phyloP scores from a whole-genome alignment of 2,797 vertebrate genomes.

The Yasuhikotakia modesta region DNA sequence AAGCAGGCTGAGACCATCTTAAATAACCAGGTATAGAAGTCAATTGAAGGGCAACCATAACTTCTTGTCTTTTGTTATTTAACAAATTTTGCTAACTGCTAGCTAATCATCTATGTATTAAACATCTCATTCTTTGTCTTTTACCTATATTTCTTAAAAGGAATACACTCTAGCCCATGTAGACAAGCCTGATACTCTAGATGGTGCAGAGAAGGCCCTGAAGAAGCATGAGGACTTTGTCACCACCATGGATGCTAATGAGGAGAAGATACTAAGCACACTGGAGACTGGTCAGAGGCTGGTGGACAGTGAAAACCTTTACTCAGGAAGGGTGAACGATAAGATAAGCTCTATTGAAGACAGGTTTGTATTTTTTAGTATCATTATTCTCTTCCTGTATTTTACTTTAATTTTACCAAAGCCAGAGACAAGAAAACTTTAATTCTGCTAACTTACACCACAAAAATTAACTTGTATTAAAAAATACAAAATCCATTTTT shows the following conservation, averaged over 20 bases:
- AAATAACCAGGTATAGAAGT: slow-evolving; percentile 87
- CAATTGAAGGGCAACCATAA: background rate
- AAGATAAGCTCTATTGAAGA: slow-evolving; percentile 84
- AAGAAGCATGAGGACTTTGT: slow-evolving; percentile 91
- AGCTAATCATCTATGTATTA: background rate
- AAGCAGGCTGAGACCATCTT: slow-evolving; percentile 90
- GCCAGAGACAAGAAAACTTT: no score
- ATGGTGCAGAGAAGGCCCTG: slow-evolving; percentile 84
- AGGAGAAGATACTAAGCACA: slow-evolving; percentile 84
- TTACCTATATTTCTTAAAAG: slow-evolving; percentile 67
- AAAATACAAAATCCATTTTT: no score
- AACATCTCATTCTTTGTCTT: background rate
- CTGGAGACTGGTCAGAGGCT: slow-evolving; percentile 82
- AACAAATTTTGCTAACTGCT: background rate
- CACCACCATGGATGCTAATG: slow-evolving; percentile 84
- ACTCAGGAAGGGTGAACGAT: slow-evolving; percentile 83
- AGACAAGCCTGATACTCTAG: slow-evolving; percentile 84
- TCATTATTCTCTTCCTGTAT: background rate
- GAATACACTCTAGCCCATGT: slow-evolving; percentile 90
- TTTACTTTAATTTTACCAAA: no score
- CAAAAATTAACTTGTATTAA: no score
- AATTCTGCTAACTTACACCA: no score
- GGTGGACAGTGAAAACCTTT: slow-evolving; percentile 84
- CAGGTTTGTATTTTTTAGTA: slow-evolving; percentile 74
- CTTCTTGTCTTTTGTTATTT: background rate